Conservation (phyloP, 2,888 invertebrate genomes). For the Lamellibrachia satsuma region DNA sequence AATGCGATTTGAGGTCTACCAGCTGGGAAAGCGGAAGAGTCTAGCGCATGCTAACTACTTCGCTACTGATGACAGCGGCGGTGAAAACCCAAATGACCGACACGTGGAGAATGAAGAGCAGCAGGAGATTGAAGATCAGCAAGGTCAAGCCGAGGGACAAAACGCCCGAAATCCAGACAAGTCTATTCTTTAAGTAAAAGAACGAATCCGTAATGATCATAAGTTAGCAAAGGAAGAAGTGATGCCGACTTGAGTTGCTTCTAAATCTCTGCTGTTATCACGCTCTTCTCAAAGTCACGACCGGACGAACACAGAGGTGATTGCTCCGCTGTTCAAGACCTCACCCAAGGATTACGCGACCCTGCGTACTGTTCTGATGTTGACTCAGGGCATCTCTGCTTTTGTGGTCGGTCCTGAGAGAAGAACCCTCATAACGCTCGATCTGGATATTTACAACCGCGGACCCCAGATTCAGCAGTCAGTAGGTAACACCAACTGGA, state of each 20-base stretch:
- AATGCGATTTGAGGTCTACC: no score
- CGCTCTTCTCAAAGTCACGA: no score
- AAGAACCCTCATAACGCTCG: slow-evolving; percentile 29
- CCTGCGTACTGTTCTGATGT: slow-evolving; percentile 30
- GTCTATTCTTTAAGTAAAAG: slow-evolving; percentile 28
- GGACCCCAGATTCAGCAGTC: slow-evolving; percentile 31
- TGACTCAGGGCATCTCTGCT: slow-evolving; percentile 32
- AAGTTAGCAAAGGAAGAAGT: slow-evolving; percentile 27
- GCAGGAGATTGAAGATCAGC: no score
- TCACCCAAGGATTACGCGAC: slow-evolving; percentile 32
- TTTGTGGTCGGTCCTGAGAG: slow-evolving; percentile 32
- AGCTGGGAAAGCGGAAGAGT: no score
- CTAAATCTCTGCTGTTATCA: slow-evolving; percentile 28
- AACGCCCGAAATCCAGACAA: slow-evolving; percentile 31
- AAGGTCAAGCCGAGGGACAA: slow-evolving; percentile 26
- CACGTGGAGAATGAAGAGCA: no score
- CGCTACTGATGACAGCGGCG: no score
- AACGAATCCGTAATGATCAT: slow-evolving; percentile 32
- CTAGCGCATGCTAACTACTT: no score
- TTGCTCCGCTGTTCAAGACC: slow-evolving; percentile 31
- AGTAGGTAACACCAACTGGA: slow-evolving; percentile 34
- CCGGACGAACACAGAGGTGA: slow-evolving; percentile 32
- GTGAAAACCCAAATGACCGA: no score
- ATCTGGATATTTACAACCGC: slow-evolving; percentile 32
- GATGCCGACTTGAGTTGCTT: no score